Percentiles rank a stretch among this genome's conserved stretches.
These are phyloP conservation scores for Sinhomidia bicolor DNA, from an alignment of 2,888 invertebrate species.

Conservation along the genomic window DNA sequence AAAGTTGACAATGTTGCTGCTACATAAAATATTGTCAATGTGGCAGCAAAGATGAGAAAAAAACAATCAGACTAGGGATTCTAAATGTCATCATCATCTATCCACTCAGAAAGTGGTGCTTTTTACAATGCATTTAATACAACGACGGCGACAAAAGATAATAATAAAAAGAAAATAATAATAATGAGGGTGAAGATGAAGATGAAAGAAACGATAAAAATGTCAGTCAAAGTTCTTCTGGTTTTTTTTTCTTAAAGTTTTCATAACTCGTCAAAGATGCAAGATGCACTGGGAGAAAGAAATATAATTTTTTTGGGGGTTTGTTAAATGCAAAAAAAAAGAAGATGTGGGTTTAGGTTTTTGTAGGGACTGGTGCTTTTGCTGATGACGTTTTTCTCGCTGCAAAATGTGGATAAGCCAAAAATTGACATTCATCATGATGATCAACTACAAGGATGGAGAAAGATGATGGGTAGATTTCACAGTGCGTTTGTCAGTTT, in stretches of 20 bases:
- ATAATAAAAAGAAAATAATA: not conserved
- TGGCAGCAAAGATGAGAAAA: not conserved
- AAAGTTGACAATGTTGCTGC: not conserved
- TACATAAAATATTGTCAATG: not conserved
- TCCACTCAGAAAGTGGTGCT: not conserved
- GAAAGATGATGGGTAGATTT: not conserved
- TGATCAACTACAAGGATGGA: not conserved
- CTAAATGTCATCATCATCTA: not conserved
- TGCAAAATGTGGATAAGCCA: not conserved
- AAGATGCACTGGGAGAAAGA: too few relatives aligned
- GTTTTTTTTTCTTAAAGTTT: not conserved
- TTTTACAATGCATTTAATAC: not conserved
- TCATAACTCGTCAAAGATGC: too few relatives aligned
- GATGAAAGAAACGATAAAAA: not conserved
- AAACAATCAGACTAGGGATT: constrained; percentile 17
- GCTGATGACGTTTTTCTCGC: too few relatives aligned
- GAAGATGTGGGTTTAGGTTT: not conserved
- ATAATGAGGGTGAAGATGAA: not conserved
- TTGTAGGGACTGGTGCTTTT: not conserved
- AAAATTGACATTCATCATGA: constrained; percentile 3
- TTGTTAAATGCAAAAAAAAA: too few relatives aligned
- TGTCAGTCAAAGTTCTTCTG: not conserved
- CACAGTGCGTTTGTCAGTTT: not conserved
- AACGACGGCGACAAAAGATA: not conserved
- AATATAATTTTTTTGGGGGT: too few relatives aligned